These are phyloP conservation scores for Amia ocellicauda DNA, from an alignment of 2,113 vertebrate genomes.

Conservation along the genomic window DNA sequence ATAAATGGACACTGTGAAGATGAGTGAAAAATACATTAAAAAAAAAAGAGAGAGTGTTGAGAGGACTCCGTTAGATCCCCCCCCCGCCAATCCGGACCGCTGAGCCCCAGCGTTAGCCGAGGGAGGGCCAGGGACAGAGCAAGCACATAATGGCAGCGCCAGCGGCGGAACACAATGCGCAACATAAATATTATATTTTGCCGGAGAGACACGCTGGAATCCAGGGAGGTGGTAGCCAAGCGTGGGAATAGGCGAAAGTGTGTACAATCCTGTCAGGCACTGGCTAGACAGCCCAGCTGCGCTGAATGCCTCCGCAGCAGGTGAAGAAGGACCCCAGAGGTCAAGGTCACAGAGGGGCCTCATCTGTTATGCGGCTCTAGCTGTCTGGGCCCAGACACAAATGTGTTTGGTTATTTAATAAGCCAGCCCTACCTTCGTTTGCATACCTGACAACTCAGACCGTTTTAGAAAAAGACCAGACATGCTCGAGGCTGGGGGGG, in stretches of 20 bases:
- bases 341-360: slow-evolving; percentile 72
- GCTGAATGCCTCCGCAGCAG: slow-evolving; percentile 61
- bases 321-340: slow-evolving; percentile 61
- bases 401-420: slow-evolving; percentile 63
- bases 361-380: slow-evolving; percentile 38
- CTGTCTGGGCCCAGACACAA: slow-evolving; percentile 51
- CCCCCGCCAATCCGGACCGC: too few species aligned
- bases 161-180: neutral
- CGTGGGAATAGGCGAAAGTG: slow-evolving; percentile 56
- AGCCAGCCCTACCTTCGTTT: slow-evolving; percentile 53
- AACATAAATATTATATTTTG: slow-evolving; percentile 55
- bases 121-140: neutral
- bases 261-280: slow-evolving; percentile 54
- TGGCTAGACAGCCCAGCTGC: slow-evolving; percentile 74
- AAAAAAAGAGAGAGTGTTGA: neutral
- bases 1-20: too few species aligned
- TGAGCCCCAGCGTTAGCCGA: too few species aligned
- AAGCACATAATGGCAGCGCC: neutral
- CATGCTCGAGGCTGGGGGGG: neutral
- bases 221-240: slow-evolving; percentile 28
- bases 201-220: slow-evolving; percentile 39
- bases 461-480: neutral
- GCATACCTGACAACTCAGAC: slow-evolving; percentile 5
- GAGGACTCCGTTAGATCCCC: neutral
- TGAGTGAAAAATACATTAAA: neutral